Evolutionary conservation across 2,888 invertebrate species (phyloP), one percentile per base, ranked within the genome.

Genomic region (Thereva nobilitata): DNA sequence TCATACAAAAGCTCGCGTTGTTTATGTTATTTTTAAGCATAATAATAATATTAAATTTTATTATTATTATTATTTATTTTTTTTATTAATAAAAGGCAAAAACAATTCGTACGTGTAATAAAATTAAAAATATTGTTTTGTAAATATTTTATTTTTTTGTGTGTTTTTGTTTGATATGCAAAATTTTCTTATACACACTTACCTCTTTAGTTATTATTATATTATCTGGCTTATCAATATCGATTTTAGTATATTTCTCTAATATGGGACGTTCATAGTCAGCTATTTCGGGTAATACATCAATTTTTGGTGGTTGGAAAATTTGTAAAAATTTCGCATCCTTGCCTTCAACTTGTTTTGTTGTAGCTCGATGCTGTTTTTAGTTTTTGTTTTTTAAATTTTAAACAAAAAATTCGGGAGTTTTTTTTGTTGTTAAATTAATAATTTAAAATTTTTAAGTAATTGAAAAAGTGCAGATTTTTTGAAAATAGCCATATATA

Each of bases 201-300:
- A 9, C 23, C 12, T 23, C 41, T 23, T 12, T 23, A 40, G 40
- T 54, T 41, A 10, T 47, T 45, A 23, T 65, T 56, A 55, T 49
- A 35, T 5, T 7, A 12, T 42, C 23, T 49, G 10, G 50, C 34
- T 83, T 83, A n/a, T 79, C 79, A 35, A 80, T 77, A 49, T 79
- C 67, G 8, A 57, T 78, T 68, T 83, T 81, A 75, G 86, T 85
- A 73, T 84, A 87, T 78, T 84, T 84, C 75, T 88, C 88, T 68
- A 88, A 82, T 4, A 86, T 87, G 37, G 88, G 86, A 73, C 88
- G 84, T 6, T 89, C 89, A 75, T 89, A 89, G 77, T 87, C 84
- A 63, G 87, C 83, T 52, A 85, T 79, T 74, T 84, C 83, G 37
- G 86, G 85, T 66, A 86, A 76, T 9, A 83, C 83, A 72, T 85